Base-by-base conservation (phyloP, 2,888 invertebrate genomes). In the Lacanobia wlatinum region DNA sequence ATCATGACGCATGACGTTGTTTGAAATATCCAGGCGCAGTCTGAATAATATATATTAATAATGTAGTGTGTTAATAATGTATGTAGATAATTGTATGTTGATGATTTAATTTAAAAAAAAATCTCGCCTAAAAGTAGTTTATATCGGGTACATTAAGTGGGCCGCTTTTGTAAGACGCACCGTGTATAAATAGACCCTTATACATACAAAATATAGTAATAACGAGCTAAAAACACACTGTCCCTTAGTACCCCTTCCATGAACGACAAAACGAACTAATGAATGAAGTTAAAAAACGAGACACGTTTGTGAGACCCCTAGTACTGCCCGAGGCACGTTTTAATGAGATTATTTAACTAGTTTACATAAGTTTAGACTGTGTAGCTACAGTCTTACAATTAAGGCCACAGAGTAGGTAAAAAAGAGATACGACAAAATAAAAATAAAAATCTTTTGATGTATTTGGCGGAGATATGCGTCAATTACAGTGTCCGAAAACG, bases 271-370 rank as follows among this genome's bases (percentile, higher is more conserved):
- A 55, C 21, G 52, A 40, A 28, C 50, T 55, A 73, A 78, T 61
- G 43, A 68, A 62, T 34, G 18, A 14, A 64, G 43, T 78, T 69
- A 52, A 78, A 77, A 78, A 78, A 53, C 69, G 8, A 69, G 52
- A 58, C 78, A 78, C 78, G 78, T 61, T 65, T 63, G 55, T 6
- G 12, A 60, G 46, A 12, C 40, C 21, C 48, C 9, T 56, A 28
- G 34, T 34, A 34, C 52, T 61, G 73, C 61, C 52, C 56, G 53
- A 9, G 59, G 77, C 66, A 62, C 48, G 21, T 46, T 76, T 66
- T 73, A 80, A 80, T 80, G 65, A 73, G 69, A 80, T 69, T 76
- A 76, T 75, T 61, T 59, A 68, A 76, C 79, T 76, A 80, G 64
- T 79, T 80, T 76, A 76, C 68, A 76, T 72, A 63, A 69, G 76